Percentiles rank a stretch among this genome's conserved stretches.
phyloP scores from a whole-genome alignment of 1,140 invertebrate genomes.

The Drosophila nasuta region DNA sequence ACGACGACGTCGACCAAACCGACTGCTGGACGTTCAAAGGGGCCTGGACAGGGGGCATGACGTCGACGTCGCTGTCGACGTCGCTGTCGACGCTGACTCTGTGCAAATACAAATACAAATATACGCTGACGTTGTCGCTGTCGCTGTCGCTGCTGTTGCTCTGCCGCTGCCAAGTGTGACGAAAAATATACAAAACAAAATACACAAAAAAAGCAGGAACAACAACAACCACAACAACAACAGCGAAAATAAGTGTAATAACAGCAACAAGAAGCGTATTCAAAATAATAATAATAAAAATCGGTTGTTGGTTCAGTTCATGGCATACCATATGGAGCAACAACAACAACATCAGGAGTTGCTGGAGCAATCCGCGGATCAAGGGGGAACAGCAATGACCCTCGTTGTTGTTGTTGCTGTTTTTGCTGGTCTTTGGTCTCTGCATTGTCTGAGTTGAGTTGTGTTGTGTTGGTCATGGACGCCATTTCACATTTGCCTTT shows the following conservation, averaged over 20 bases:
- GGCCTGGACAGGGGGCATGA: conserved; percentile 49
- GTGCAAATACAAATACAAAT: conserved; percentile 70
- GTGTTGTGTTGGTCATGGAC: conserved; percentile 78
- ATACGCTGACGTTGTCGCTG: conserved; percentile 45
- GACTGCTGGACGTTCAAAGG: conserved; percentile 48
- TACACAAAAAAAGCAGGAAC: conserved; percentile 61
- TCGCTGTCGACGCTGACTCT: conserved; percentile 52
- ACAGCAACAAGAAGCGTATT: conserved; percentile 72
- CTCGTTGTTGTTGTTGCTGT: conserved; percentile 48
- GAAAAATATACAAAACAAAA: conserved; percentile 82
- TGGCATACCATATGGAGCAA: conserved; percentile 46
- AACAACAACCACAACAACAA: conserved; percentile 57
- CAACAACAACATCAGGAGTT: conserved; percentile 9
- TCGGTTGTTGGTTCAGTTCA: conserved; percentile 62
- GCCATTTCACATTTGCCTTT: conserved; percentile 67
- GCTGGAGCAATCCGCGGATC: conserved; percentile 9
- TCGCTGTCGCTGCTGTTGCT: conserved; percentile 31
- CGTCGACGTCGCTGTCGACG: conserved; percentile 21
- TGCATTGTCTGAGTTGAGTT: conserved; percentile 28
- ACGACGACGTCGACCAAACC: neutral
- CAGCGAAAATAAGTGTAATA: conserved; percentile 62
- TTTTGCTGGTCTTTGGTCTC: conserved; percentile 31
- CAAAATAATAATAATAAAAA: conserved; percentile 82
- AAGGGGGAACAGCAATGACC: conserved; percentile 24
- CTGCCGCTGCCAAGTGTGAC: conserved; percentile 75